These are phyloP conservation scores for Pogonophryne albipinna DNA, from an alignment of 2,797 vertebrate genomes.

Conservation along the genomic window DNA sequence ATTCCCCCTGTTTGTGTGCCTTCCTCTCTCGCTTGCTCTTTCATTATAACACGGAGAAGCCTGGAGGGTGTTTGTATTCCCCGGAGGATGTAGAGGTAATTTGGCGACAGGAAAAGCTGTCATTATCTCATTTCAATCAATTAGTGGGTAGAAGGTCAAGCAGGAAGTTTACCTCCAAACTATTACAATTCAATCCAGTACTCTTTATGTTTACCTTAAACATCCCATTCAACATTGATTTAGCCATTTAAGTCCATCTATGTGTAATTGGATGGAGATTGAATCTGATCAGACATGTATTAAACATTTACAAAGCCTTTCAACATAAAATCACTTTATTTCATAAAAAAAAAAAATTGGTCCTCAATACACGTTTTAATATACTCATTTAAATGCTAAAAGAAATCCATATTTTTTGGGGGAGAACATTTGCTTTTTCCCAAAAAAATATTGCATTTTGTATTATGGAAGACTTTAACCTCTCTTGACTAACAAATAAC, in stretches of 20 bases:
- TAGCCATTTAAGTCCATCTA: neutral
- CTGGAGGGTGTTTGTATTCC: constrained; percentile 67
- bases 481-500: neutral
- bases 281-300: neutral
- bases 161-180: constrained; percentile 62
- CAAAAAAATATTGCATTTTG: neutral
- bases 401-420: too few relatives aligned
- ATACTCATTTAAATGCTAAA: neutral
- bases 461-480: neutral
- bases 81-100: constrained; percentile 69
- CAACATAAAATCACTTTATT: neutral
- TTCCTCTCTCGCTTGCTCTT: constrained; percentile 21
- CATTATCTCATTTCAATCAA: constrained; percentile 82
- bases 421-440: too few relatives aligned
- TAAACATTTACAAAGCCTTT: neutral
- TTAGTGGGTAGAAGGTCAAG: constrained; percentile 63
- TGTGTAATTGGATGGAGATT: neutral
- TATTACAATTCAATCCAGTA: constrained; percentile 6
- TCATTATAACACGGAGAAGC: constrained; percentile 36
- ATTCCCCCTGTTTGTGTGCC: constrained; percentile 21
- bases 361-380: neutral
- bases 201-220: neutral
- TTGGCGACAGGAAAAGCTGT: constrained; percentile 77
- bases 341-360: neutral
- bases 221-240: neutral